Percentiles rank a stretch among this genome's conserved stretches.
phyloP scores from a whole-genome alignment of 2,888 invertebrate species.

The Lithosia quadra region DNA sequence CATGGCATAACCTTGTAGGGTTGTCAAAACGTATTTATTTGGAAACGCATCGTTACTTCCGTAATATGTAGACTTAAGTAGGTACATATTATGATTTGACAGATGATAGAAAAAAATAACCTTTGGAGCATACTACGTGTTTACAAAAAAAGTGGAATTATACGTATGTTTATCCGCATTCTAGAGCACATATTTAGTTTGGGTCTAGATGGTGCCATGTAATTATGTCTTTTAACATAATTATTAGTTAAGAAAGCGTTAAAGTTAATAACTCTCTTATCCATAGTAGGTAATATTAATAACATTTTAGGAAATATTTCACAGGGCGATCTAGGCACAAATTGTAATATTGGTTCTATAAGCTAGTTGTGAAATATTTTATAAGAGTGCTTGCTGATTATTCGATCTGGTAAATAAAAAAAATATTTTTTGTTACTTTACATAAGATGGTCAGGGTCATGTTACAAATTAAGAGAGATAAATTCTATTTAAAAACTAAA shows the following conservation, averaged over 20 bases:
- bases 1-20: conserved; percentile 68
- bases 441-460: neutral
- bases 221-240: too few species aligned
- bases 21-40: conserved; percentile 65
- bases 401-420: too few species aligned
- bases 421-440: neutral
- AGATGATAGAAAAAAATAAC: neutral
- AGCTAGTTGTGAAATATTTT: too few species aligned
- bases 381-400: too few species aligned
- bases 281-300: neutral
- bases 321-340: neutral
- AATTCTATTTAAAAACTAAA: neutral
- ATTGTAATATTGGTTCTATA: neutral
- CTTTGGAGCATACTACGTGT: conserved; percentile 2
- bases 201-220: neutral
- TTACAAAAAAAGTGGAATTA: neutral
- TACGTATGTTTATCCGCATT: neutral
- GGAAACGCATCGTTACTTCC: conserved; percentile 53
- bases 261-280: too few species aligned
- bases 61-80: conserved; percentile 7
- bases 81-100: neutral
- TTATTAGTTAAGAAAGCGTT: too few species aligned
- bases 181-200: neutral
- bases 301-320: neutral
- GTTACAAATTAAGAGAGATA: neutral